Evolutionary conservation across 2,113 vertebrate genomes (phyloP).

Genomic region (Burhinus oedicnemus): DNA sequence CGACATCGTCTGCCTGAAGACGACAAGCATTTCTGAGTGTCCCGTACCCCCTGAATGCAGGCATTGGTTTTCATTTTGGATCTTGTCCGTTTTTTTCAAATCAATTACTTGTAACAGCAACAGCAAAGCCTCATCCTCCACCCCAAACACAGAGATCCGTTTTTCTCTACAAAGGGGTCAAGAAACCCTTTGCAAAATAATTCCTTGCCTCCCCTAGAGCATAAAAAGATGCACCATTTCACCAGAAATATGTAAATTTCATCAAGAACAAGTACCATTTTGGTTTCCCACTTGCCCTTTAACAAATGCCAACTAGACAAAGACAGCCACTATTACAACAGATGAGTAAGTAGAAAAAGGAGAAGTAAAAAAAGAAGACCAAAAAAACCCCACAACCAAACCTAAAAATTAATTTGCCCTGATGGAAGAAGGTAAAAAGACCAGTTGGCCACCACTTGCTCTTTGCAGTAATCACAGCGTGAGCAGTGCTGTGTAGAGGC

Average conservation of each 20-base stretch:
- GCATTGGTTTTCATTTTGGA: rapidly evolving
- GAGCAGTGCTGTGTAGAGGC: neutral
- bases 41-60: rapidly evolving
- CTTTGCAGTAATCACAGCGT: rapidly evolving
- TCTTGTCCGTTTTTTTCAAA: neutral
- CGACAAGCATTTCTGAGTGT: rapidly evolving
- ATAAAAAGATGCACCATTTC: neutral
- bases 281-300: neutral
- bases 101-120: rapidly evolving
- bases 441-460: neutral
- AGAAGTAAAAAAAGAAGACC: neutral
- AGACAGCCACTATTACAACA: neutral
- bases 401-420: neutral
- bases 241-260: neutral
- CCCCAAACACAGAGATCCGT: neutral
- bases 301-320: neutral
- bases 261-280: neutral
- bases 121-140: neutral
- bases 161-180: neutral
- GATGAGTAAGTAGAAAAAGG: neutral
- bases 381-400: neutral
- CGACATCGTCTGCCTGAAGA: rapidly evolving
- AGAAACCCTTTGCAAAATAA: neutral
- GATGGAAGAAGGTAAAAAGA: neutral
- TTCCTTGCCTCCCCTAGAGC: neutral